phyloP scores from a whole-genome alignment of 2,797 vertebrate species.

The Pipistrellus pygmaeus region DNA sequence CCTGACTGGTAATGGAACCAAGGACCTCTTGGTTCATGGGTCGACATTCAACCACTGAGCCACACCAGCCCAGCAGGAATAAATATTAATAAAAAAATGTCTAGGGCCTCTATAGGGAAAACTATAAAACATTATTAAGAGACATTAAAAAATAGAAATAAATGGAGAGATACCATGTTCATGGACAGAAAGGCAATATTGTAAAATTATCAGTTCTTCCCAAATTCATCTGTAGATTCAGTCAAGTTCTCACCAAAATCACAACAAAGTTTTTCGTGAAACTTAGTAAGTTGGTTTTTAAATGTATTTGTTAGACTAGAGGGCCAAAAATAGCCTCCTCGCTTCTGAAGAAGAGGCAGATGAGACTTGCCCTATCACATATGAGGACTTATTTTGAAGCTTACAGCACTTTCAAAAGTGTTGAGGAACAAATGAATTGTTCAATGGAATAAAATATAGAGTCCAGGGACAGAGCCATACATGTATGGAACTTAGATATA shows the following conservation, averaged over 20 bases:
- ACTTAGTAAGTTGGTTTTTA: conserved; percentile 48
- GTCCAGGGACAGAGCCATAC: not conserved
- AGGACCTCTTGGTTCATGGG: no score
- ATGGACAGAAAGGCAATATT: conserved; percentile 31
- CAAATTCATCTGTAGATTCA: conserved; percentile 36
- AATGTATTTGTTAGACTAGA: conserved; percentile 29
- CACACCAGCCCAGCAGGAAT: not conserved
- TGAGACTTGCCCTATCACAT: conserved; percentile 3
- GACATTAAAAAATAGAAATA: conserved; percentile 39
- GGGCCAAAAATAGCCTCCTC: not conserved
- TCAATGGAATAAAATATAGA: conserved; percentile 33
- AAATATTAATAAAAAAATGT: conserved; percentile 52
- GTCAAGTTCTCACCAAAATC: conserved; percentile 19
- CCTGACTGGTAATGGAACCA: no score
- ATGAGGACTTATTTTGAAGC: conserved; percentile 27
- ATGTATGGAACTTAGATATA: not conserved
- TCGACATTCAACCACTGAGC: no score
- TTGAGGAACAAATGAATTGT: not conserved
- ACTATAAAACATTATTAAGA: conserved; percentile 35
- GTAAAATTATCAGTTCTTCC: conserved; percentile 47
- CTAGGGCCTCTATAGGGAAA: conserved; percentile 37
- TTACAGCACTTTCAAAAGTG: conserved; percentile 44
- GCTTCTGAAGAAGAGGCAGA: conserved; percentile 47
- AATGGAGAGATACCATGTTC: conserved; percentile 23
- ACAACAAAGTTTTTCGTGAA: conserved; percentile 8